Evolutionary conservation across 92 coral and sea anemone species (phyloP), one percentile per base, ranked within the genome.

Genomic region (Umimayanthus chanpuru): DNA sequence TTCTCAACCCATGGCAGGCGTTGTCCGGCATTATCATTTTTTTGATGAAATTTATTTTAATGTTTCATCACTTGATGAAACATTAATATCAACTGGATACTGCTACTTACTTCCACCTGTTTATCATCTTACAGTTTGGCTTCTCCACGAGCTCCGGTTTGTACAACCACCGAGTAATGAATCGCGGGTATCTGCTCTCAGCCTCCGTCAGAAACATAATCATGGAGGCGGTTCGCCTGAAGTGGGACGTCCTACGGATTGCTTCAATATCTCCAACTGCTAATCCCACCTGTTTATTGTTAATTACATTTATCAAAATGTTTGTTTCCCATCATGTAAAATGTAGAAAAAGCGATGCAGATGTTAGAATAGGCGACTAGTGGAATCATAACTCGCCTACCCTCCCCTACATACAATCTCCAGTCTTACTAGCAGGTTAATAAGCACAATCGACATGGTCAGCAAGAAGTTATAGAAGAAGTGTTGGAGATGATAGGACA

Each of bases 221-320:
- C 86, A 67, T 82, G 64, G 77, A 77, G 14, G 86, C 86, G 23
- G 72, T 82, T 5, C 76, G 77, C n/a, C 86, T 66, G 40, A 66
- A 82, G 86, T 82, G 44, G 14, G 86, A 82, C 2, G 86, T 41
- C 64, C 67, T 82, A 0, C 86, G 77, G 21, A 82, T 82, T 41
- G 86, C 77, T 2, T 82, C 86, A 72, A 82, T 82, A 41, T 82
- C 86, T 8, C 86, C 86, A 25, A 82, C 77, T 40, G 86, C 86
- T 21, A 82, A 67, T 0, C 86, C 86, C 1, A 82, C 86, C 86
- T 82, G 58, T 66, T 73, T 73, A 23, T 30, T 39, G 41, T 14
- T 4, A 32, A 32, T 36, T 14, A 71, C 73, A 23, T 67, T 67
- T 7, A 67, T 20, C 14, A 4, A 9, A 4, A 53, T 18, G 58